Base-by-base conservation (phyloP, 2,888 invertebrate species). In the Rhamnusium bicolor region DNA sequence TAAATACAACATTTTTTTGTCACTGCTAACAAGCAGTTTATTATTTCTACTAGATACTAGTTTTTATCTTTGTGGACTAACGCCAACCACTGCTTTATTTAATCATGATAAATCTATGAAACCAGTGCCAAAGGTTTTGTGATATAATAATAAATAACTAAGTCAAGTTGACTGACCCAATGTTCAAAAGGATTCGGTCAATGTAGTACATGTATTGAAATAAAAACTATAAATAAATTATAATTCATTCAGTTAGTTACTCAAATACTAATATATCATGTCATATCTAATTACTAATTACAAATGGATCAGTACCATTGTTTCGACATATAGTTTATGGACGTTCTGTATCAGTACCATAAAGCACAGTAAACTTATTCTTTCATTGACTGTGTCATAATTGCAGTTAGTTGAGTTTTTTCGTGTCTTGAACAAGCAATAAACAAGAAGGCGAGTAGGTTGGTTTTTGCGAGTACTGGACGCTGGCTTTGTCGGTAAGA, bases 381-480 rank as follows among this genome's bases (percentile, higher is more conserved):
- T 16, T 47, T 21, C 62, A 62, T 62, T 49, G 63, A 65, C 63
- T 65, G 63, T 18, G 27, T 51, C 63, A 65, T 27, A 51, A 65
- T 29, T 14, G 63, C 63, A 51, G 51, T 65, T 49, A 51, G 63
- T 51, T 51, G 8, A 51, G 63, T 65, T 65, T 65, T n/a, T 65
- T 65, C 14, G 63, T 14, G 51, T 19, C 51, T 51, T 46, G 18
- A 18, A 46, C 61, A 61, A 61, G 63, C 27, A 16, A 49, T 29
- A 51, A 65, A 51, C 63, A 51, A 65, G 63, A 65, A 65, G 63
- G 63, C 63, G 63, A 51, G 63, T 29, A 29, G 62, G 62, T 47
- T 14, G 63, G 63, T 65, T 65, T 65, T 65, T 65, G 63, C 51
- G 12, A 65, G 49, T 10, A 10, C 29, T 29, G 51, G 51, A 65